These are phyloP conservation scores for Temnothorax nylanderi DNA, from an alignment of 1,140 invertebrate genomes.

Conservation along the genomic window DNA sequence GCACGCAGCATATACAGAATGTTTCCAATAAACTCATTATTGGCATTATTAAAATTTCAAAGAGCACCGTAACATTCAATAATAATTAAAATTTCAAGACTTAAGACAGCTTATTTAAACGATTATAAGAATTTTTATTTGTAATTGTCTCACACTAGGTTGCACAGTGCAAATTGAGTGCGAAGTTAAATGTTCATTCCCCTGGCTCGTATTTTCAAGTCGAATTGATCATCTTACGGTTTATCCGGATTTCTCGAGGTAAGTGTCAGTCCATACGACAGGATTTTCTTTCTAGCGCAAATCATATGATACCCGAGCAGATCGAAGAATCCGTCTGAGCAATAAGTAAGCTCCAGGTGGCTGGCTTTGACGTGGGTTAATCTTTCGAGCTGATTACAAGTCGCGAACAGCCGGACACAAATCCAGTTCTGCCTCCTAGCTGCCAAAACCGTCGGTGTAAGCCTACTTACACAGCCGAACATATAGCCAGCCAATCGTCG, in stretches of 20 bases:
- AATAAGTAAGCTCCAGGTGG: not conserved
- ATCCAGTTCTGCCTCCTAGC: slow-evolving; percentile 26
- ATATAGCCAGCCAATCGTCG: slow-evolving; percentile 66
- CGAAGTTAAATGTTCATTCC: not conserved
- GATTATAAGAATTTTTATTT: not conserved
- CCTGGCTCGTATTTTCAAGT: not conserved
- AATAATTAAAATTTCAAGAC: not conserved
- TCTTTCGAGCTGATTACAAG: slow-evolving; percentile 75
- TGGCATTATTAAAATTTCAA: not conserved
- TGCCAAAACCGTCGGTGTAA: slow-evolving; percentile 65
- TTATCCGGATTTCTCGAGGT: not conserved
- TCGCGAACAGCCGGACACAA: slow-evolving; percentile 57
- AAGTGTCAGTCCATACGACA: not conserved
- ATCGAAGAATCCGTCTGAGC: not conserved
- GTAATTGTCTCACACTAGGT: not conserved
- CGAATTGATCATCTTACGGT: not conserved
- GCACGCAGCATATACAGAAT: not conserved
- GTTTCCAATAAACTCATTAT: not conserved
- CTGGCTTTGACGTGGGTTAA: slow-evolving; percentile 64
- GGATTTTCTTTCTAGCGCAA: not conserved
- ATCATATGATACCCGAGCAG: not conserved
- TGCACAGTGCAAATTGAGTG: not conserved
- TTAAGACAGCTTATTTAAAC: not conserved
- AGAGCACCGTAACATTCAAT: not conserved
- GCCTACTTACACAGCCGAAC: slow-evolving; percentile 74